Conservation (phyloP, 1,140 invertebrate genomes). For the Diachasmimorpha longicaudata region DNA sequence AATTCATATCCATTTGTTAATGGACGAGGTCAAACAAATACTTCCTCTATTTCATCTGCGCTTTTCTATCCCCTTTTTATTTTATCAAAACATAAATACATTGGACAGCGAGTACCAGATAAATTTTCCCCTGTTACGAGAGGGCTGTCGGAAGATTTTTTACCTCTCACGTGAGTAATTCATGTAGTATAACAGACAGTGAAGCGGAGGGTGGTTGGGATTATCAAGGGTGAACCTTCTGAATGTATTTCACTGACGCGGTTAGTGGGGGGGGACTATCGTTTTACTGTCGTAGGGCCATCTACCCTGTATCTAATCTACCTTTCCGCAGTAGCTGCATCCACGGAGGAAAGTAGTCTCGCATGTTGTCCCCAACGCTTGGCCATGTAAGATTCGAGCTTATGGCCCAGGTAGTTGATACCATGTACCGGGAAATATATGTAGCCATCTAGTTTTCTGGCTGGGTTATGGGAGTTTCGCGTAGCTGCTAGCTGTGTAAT, state of each 20-base stretch:
- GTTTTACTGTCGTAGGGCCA: background rate
- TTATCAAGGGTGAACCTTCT: background rate
- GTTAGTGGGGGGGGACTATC: background rate
- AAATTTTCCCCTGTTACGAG: background rate
- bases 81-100: background rate
- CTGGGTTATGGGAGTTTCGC: slow-evolving; percentile 5
- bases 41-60: background rate
- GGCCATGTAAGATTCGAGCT: background rate
- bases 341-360: background rate
- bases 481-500: slow-evolving; percentile 41
- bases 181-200: background rate
- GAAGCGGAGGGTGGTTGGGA: background rate
- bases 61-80: background rate
- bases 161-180: background rate
- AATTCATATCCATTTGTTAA: background rate
- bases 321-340: background rate
- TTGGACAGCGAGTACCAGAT: background rate
- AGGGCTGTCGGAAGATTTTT: background rate
- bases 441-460: background rate
- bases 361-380: background rate
- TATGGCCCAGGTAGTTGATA: background rate
- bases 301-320: background rate
- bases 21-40: background rate
- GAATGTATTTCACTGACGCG: background rate
- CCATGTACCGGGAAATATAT: background rate